These are phyloP conservation scores for Meda fulgida DNA, from an alignment of 2,797 vertebrate species.

Conservation along the genomic window DNA sequence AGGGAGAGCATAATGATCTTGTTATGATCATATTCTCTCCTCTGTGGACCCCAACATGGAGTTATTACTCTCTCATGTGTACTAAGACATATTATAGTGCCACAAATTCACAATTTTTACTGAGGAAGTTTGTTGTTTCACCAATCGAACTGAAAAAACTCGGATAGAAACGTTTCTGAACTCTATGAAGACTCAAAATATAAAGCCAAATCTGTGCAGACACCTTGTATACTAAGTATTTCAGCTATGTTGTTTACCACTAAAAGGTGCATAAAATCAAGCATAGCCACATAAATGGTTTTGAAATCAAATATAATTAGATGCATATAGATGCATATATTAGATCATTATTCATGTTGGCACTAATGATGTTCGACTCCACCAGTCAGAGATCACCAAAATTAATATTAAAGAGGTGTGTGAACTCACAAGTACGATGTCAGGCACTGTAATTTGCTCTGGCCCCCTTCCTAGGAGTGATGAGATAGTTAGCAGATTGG, in stretches of 20 bases:
- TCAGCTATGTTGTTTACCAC: background rate
- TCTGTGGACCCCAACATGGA: slow-evolving; percentile 53
- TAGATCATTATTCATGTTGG: too few species aligned
- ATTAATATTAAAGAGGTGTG: too few species aligned
- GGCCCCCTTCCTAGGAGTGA: too few species aligned
- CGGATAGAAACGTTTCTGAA: background rate
- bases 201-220: background rate
- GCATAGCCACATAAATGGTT: background rate
- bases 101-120: slow-evolving; percentile 26
- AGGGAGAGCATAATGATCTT: slow-evolving; percentile 54
- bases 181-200: background rate
- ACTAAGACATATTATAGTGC: slow-evolving; percentile 43
- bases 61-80: slow-evolving; percentile 61
- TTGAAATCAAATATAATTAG: background rate
- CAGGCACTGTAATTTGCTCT: too few species aligned
- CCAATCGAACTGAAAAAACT: background rate
- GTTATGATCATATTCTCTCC: slow-evolving; percentile 60
- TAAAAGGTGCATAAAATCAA: background rate
- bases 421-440: too few species aligned
- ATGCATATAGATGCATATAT: too few species aligned
- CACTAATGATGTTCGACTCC: too few species aligned
- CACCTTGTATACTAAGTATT: too few species aligned
- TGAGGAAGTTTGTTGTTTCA: background rate
- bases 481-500: too few species aligned
- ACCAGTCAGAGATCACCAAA: too few species aligned